These are phyloP conservation scores for Sepioteuthis lessoniana DNA, from an alignment of 2,888 invertebrate genomes.

Conservation along the genomic window DNA sequence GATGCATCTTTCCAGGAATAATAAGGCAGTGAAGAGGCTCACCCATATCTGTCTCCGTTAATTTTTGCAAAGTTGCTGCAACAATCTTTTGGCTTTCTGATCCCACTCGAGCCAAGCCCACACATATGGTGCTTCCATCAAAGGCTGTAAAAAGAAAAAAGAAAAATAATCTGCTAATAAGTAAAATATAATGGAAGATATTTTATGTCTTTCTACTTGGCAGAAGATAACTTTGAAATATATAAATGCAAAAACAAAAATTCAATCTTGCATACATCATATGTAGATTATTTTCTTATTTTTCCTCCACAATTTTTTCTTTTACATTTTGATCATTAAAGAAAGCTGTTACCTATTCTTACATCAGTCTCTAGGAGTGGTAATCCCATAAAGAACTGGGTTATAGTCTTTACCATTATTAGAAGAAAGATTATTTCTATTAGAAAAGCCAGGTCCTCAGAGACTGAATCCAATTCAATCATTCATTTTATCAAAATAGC, in stretches of 20 bases:
- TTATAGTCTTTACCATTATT: not conserved
- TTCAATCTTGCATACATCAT: not conserved
- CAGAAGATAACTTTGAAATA: not conserved
- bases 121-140: slow-evolving; percentile 80
- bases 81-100: slow-evolving; percentile 84
- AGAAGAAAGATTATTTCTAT: not conserved
- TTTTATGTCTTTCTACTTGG: not conserved
- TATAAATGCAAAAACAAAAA: not conserved
- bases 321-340: not conserved
- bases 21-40: slow-evolving; percentile 94
- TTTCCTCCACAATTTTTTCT: not conserved
- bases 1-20: slow-evolving; percentile 90
- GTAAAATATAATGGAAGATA: not conserved
- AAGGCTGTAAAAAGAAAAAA: slow-evolving; percentile 68
- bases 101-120: slow-evolving; percentile 94
- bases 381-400: not conserved
- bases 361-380: not conserved
- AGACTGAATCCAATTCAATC: not conserved
- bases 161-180: slow-evolving; percentile 38
- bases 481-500: not conserved
- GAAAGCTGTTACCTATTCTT: not conserved
- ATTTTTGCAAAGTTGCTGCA: slow-evolving; percentile 83
- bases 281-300: not conserved
- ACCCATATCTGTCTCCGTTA: slow-evolving; percentile 86
- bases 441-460: not conserved